Evolutionary conservation across 1,140 invertebrate species (phyloP), one percentile per base, ranked within the genome.

Genomic region (Drosophila grimshawi): DNA sequence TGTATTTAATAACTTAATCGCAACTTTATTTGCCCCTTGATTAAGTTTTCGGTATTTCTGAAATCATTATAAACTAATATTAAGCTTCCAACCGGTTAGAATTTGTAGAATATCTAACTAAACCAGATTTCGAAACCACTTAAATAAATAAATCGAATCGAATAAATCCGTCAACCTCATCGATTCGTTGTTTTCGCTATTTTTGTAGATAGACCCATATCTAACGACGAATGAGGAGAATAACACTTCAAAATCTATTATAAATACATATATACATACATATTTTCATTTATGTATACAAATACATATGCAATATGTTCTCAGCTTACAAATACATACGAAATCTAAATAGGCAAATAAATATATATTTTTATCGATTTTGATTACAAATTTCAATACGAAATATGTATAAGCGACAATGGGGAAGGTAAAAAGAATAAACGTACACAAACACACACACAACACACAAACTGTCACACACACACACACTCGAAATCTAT

Each of bases 341-440:
- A 69, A 80, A 77, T 83, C 81, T 69, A 69, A 81, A 77, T 59
- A 59, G 48, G 52, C 67, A 75, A 70, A 70, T 64, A 76, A 64
- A 60, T 76, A 49, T 60, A 56, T 55, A 56, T 56, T 67, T 86
- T 89, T 89, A 89, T 89, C 85, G 85, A 89, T 89, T 89, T 89
- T 89, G 85, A 89, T 89, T 89, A 89, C 71, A 73, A 78, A 78
- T 89, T 89, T 89, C 80, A 89, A 89, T 85, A 89, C 85, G 85
- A 85, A 69, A 89, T 78, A n/a, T 41, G 39, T 41, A 82, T 73
- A 76, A 77, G 46, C 67, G 67, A 68, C 69, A 80, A 78, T 56
- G 45, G 37, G 69, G 63, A 73, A 74, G 62, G 59, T 57, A 63
- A 63, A 72, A 67, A 77, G 49, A 76, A 72, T 60, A 55, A 76